These are phyloP conservation scores for Dasyprocta punctata DNA, from an alignment of 2,113 vertebrate genomes.

Conservation along the genomic window DNA sequence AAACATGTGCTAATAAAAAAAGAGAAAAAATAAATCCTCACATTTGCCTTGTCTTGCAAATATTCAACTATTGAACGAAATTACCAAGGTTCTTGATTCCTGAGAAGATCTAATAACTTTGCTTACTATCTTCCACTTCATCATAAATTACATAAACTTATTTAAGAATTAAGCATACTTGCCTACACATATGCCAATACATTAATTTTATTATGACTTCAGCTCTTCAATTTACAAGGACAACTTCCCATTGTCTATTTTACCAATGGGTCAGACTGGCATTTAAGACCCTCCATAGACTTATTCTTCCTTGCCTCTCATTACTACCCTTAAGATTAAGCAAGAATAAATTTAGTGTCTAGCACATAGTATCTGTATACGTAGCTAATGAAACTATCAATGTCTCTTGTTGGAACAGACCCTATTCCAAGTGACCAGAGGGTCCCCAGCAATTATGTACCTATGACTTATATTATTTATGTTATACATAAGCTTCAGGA, in stretches of 20 bases:
- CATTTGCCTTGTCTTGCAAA: neutral
- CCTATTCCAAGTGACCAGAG: neutral
- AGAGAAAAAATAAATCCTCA: neutral
- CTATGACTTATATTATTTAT: conserved; percentile 32
- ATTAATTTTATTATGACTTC: neutral
- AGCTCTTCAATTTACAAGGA: neutral
- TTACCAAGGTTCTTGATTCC: neutral
- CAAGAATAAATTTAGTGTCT: conserved; percentile 40
- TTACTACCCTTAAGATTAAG: conserved; percentile 48
- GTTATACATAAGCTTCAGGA: neutral
- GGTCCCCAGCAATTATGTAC: neutral
- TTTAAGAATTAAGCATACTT: conserved; percentile 9
- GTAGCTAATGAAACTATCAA: conserved; percentile 20
- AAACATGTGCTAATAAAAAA: neutral
- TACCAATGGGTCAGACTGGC: neutral
- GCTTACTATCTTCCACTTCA: neutral
- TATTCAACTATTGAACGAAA: conserved; percentile 63
- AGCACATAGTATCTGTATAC: conserved; percentile 23
- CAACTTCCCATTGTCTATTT: neutral
- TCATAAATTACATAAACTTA: conserved; percentile 41
- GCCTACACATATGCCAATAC: neutral
- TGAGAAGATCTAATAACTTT: conserved; percentile 11
- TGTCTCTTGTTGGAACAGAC: neutral
- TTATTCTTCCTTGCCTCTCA: conserved; percentile 9
- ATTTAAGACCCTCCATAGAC: neutral